Evolutionary conservation across 2,797 vertebrate species (phyloP).

Genomic region (Bucorvus abyssinicus): DNA sequence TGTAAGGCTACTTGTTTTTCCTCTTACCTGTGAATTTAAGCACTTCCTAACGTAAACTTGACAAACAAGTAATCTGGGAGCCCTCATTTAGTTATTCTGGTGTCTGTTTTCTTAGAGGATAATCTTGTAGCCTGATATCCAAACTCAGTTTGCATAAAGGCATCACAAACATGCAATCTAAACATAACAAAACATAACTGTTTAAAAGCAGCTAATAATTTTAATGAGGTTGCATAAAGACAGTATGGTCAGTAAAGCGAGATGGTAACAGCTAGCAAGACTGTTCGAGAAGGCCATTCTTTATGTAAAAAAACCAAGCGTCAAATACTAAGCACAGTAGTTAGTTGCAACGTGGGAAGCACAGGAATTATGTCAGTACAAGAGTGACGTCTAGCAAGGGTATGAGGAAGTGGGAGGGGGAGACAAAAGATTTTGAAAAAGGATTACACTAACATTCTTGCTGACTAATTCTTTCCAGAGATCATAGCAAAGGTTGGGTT

Average conservation of each 20-base stretch:
- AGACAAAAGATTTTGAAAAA: not conserved
- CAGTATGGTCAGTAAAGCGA: not conserved
- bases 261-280: too few species aligned
- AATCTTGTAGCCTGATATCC: too few species aligned
- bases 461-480: not conserved
- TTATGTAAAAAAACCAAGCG: not conserved
- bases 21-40: not conserved
- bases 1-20: not conserved
- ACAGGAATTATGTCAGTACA: not conserved
- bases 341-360: not conserved
- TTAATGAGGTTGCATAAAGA: not conserved
- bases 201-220: not conserved
- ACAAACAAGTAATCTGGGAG: not conserved
- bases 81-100: not conserved
- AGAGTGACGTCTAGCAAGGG: not conserved
- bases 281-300: not conserved
- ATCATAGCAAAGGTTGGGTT: not conserved
- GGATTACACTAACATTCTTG: not conserved
- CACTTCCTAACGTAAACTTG: not conserved
- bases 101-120: too few species aligned
- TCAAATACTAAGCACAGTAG: not conserved
- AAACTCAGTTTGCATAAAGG: not conserved
- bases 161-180: not conserved
- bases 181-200: not conserved
- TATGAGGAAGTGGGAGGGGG: not conserved